phyloP scores from a whole-genome alignment of 2,888 invertebrate species.

The Ectemnius continuus region DNA sequence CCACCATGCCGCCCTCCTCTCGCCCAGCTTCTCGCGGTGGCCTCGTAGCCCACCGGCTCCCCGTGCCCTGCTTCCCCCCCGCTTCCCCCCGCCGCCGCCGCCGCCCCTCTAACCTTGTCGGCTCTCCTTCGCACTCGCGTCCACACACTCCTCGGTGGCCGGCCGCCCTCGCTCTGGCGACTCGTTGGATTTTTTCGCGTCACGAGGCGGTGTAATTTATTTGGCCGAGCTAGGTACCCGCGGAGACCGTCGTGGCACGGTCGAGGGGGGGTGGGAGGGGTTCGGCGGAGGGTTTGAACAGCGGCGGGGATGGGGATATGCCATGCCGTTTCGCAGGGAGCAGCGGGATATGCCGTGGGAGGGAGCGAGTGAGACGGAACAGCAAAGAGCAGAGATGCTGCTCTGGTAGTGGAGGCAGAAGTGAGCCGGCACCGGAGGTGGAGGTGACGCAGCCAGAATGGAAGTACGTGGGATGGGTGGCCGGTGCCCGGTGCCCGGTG shows the following conservation, averaged over 20 bases:
- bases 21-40: constrained; percentile 39
- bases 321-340: too few species aligned
- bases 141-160: constrained; percentile 41
- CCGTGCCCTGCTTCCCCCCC: constrained; percentile 15
- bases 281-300: too few species aligned
- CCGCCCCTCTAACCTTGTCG: constrained; percentile 36
- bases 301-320: too few species aligned
- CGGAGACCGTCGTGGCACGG: constrained; percentile 55
- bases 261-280: constrained; percentile 25
- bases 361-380: constrained; percentile 39
- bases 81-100: constrained; percentile 32
- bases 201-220: constrained; percentile 77
- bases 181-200: constrained; percentile 76
- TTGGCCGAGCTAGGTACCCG: constrained; percentile 69
- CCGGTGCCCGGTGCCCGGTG: too few species aligned
- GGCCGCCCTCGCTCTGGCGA: constrained; percentile 57
- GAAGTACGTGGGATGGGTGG: constrained; percentile 55
- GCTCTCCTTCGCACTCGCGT: constrained; percentile 19
- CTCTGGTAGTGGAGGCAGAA: constrained; percentile 57
- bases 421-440: constrained; percentile 56
- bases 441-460: constrained; percentile 60
- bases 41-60: constrained; percentile 23
- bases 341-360: constrained; percentile 3
- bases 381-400: constrained; percentile 23
- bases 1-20: constrained; percentile 37